A percentile compares a stretch with the other conserved stretches of the same genome.
These are phyloP conservation scores for Euplagia quadripunctaria DNA, from an alignment of 2,888 invertebrate genomes.

Conservation along the genomic window DNA sequence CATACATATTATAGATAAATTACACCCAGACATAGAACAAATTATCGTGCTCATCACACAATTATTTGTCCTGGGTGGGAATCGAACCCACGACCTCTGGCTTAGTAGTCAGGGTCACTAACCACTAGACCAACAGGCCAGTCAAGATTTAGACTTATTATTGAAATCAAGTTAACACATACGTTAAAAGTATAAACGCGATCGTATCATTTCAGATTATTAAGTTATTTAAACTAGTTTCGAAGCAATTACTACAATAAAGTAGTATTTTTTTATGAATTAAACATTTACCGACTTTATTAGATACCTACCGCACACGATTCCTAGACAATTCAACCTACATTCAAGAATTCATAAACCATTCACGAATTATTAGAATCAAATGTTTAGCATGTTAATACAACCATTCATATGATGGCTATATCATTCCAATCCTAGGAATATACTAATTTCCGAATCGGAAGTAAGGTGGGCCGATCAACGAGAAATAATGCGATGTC, in stretches of 20 bases:
- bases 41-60: too few relatives aligned
- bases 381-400: slow-evolving; percentile 74
- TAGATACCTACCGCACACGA: slow-evolving; percentile 43
- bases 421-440: slow-evolving; percentile 77
- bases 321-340: slow-evolving; percentile 65
- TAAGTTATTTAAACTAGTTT: not conserved
- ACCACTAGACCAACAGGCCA: too few relatives aligned
- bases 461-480: slow-evolving; percentile 84
- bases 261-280: slow-evolving; percentile 31
- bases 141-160: not conserved
- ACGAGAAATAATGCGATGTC: slow-evolving; percentile 84
- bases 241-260: slow-evolving; percentile 26
- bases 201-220: not conserved
- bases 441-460: slow-evolving; percentile 87
- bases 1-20: too few relatives aligned
- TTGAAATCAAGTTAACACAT: not conserved
- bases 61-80: too few relatives aligned
- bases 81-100: too few relatives aligned
- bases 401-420: slow-evolving; percentile 71
- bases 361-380: slow-evolving; percentile 72
- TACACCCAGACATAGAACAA: too few relatives aligned
- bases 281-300: slow-evolving; percentile 37
- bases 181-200: not conserved
- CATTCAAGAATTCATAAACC: slow-evolving; percentile 69
- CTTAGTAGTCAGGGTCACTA: too few relatives aligned